These are phyloP conservation scores for Pseudoatta argentina DNA, from an alignment of 1,140 invertebrate genomes.

Conservation along the genomic window DNA sequence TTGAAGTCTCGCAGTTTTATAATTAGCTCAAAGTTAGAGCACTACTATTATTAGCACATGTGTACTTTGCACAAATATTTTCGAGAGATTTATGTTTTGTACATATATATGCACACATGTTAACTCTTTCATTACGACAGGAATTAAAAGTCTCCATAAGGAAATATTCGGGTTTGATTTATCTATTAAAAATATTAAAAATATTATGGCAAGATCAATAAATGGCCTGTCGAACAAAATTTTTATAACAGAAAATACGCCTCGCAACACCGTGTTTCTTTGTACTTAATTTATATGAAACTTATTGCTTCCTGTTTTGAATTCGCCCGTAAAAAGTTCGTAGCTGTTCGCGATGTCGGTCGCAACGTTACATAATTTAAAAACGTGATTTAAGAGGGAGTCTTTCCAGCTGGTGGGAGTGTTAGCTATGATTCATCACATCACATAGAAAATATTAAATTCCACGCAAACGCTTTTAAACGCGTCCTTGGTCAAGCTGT, in stretches of 20 bases:
- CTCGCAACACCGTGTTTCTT: not conserved
- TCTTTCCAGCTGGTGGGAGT: slow-evolving; percentile 1
- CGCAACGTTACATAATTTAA: slow-evolving; percentile 37
- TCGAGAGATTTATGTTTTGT: not conserved
- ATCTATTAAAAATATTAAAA: not conserved
- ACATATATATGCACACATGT: not conserved
- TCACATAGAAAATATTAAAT: slow-evolving; percentile 55
- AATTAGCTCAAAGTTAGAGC: not conserved
- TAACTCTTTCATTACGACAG: not conserved
- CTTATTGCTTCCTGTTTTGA: slow-evolving; percentile 10
- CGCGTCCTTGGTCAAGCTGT: slow-evolving; percentile 60
- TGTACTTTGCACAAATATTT: not conserved
- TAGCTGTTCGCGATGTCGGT: not conserved
- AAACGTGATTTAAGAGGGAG: slow-evolving; percentile 18
- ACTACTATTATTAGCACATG: not conserved
- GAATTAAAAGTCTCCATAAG: not conserved
- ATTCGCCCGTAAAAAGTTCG: slow-evolving; percentile 7
- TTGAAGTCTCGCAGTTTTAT: not conserved
- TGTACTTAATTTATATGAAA: not conserved
- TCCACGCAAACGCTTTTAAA: slow-evolving; percentile 42
- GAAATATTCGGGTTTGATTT: not conserved
- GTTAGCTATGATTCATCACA: slow-evolving; percentile 66
- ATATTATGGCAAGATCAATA: not conserved
- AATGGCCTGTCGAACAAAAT: not conserved
- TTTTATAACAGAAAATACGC: not conserved